A percentile compares a stretch with the other conserved stretches of the same genome.
Conservation (phyloP, 2,888 invertebrate species). For the Cephus pygmeus region DNA sequence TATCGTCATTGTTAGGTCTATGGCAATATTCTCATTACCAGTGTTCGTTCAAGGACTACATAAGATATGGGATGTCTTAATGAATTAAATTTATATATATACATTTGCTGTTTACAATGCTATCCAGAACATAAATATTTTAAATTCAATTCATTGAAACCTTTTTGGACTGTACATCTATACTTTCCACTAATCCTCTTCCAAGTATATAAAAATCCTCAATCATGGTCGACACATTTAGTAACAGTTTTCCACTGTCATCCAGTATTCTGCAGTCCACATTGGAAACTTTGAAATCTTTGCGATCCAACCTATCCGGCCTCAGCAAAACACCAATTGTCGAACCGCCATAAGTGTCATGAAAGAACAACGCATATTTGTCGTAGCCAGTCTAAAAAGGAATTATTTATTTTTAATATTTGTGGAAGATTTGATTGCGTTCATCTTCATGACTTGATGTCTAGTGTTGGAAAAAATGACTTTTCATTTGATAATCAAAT, state of each 20-base stretch:
- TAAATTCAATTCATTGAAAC: neutral
- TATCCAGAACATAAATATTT: no score
- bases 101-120: no score
- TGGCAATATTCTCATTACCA: no score
- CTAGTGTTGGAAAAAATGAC: no score
- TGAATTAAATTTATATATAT: no score
- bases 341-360: constrained; percentile 88
- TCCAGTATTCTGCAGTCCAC: constrained; percentile 70
- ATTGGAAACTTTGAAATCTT: constrained; percentile 80
- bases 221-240: constrained; percentile 75
- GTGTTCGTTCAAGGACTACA: no score
- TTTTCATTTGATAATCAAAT: no score
- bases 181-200: constrained; percentile 72
- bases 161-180: constrained; percentile 62
- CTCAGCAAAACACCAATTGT: constrained; percentile 89
- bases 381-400: constrained; percentile 74
- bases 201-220: constrained; percentile 80
- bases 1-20: no score
- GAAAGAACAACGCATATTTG: constrained; percentile 88
- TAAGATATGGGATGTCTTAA: no score
- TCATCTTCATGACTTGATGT: no score
- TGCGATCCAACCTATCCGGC: constrained; percentile 72
- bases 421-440: no score
- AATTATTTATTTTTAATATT: constrained; percentile 4
- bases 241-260: constrained; percentile 67